phyloP scores from a whole-genome alignment of 2,888 invertebrate species.

The Pecten maximus region DNA sequence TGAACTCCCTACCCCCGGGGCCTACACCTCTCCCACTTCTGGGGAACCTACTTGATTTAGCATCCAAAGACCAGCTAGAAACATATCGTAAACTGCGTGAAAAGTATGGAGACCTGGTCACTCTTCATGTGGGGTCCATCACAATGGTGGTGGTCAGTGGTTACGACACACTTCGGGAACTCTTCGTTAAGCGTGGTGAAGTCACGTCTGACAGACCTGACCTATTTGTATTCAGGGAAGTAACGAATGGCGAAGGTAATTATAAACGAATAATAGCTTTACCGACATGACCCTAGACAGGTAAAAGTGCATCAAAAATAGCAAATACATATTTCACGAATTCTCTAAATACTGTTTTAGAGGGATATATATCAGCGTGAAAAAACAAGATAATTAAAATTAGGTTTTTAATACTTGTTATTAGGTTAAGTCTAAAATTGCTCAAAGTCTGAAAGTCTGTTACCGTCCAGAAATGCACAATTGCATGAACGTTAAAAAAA shows the following conservation, averaged over 20 bases:
- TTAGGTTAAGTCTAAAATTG: too few species aligned
- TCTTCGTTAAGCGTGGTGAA: background rate
- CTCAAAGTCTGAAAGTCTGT: too few species aligned
- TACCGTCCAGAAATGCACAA: too few species aligned
- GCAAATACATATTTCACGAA: too few species aligned
- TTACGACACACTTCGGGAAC: background rate
- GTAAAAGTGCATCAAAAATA: too few species aligned
- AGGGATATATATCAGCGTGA: too few species aligned
- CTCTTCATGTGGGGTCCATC: background rate
- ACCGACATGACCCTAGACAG: too few species aligned
- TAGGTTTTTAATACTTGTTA: too few species aligned
- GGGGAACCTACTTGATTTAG: background rate
- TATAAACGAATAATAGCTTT: too few species aligned
- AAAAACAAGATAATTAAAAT: too few species aligned
- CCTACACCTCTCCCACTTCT: background rate
- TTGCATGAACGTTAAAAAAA: too few species aligned
- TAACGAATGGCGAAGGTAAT: background rate
- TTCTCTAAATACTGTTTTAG: too few species aligned
- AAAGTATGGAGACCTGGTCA: constrained; percentile 15
- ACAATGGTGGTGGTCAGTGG: constrained; percentile 3
- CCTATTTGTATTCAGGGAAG: background rate
- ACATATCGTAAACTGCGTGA: background rate
- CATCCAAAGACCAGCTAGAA: background rate
- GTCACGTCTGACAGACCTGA: background rate
- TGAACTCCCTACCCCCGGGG: background rate